Conservation (phyloP, 2,113 vertebrate genomes). For the Eptesicus fuscus region DNA sequence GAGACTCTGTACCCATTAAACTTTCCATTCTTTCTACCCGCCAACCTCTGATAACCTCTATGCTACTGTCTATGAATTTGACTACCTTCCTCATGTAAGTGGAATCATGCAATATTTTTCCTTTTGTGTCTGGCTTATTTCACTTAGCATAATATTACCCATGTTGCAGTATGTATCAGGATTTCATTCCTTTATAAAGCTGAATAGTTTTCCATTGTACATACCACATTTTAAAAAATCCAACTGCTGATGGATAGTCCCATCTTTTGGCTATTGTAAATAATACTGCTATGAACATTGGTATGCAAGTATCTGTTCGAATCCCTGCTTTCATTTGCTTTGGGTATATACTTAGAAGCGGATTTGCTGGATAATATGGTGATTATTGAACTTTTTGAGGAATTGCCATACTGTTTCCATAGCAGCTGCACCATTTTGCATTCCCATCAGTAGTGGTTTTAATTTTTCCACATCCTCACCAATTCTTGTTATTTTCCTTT, state of each 20-base stretch:
- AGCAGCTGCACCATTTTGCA: background rate
- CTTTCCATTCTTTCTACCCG: background rate
- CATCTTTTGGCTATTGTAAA: background rate
- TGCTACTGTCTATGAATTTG: background rate
- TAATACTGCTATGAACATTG: background rate
- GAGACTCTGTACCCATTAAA: background rate
- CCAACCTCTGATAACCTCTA: background rate
- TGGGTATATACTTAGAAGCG: background rate
- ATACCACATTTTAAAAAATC: background rate
- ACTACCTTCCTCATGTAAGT: background rate
- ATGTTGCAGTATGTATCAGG: background rate
- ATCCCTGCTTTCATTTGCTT: background rate
- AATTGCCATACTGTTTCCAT: background rate
- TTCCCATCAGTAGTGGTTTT: background rate
- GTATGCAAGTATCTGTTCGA: background rate
- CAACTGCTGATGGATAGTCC: conserved; percentile 4
- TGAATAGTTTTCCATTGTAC: background rate
- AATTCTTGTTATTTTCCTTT: background rate
- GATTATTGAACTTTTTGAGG: background rate
- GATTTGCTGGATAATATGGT: background rate
- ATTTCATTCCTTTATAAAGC: background rate
- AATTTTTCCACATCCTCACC: background rate
- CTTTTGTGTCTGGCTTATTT: conserved; percentile 26
- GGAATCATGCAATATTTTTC: background rate
- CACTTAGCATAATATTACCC: conserved; percentile 5